Conservation (phyloP, 2,797 vertebrate genomes). For the Sorex maritimensis region DNA sequence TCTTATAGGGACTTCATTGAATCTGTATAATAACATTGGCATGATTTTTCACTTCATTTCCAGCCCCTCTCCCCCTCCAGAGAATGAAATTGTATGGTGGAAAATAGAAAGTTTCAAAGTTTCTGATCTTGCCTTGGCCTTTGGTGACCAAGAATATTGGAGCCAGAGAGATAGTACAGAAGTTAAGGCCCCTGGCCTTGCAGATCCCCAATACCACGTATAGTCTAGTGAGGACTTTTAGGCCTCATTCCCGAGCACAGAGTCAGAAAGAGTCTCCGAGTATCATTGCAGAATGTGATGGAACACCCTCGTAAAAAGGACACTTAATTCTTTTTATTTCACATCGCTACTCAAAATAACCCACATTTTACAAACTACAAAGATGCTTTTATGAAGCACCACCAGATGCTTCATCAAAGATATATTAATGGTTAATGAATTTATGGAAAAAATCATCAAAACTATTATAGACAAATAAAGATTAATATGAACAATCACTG, state of each 20-base stretch:
- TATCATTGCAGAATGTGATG: no score
- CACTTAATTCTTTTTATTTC: background rate
- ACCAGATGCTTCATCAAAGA: background rate
- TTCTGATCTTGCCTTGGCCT: background rate
- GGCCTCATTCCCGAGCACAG: no score
- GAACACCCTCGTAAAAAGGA: no score
- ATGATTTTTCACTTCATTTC: background rate
- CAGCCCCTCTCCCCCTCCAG: background rate
- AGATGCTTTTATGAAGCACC: background rate
- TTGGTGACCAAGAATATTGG: background rate
- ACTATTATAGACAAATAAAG: conserved; percentile 17
- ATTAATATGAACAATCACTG: background rate
- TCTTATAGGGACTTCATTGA: background rate
- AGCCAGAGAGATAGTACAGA: background rate
- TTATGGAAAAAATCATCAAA: background rate
- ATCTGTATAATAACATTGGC: no score
- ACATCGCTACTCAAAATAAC: background rate
- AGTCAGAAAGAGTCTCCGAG: no score
- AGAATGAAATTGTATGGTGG: background rate
- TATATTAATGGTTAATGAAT: background rate
- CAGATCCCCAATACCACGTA: no score
- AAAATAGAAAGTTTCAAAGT: background rate
- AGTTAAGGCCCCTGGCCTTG: no score
- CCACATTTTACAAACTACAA: background rate
- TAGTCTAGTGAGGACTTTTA: no score